A percentile compares a stretch with the other conserved stretches of the same genome.
Conservation (phyloP, 2,797 vertebrate species). For the Dendrocincla tyrannina region DNA sequence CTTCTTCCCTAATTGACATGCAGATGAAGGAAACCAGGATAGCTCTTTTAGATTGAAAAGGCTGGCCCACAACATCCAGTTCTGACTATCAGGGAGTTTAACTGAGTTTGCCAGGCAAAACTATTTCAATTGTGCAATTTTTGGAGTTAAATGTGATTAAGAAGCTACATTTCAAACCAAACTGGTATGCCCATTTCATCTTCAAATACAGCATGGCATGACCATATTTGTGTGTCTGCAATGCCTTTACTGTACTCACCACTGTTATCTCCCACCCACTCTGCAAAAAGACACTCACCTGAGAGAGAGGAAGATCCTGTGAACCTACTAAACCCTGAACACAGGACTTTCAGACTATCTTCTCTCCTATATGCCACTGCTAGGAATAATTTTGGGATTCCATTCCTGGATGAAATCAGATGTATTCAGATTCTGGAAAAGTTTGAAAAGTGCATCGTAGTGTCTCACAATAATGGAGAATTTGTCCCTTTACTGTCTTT, state of each 20-base stretch:
- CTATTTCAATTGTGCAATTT: not conserved
- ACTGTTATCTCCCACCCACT: not conserved
- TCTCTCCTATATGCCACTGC: not conserved
- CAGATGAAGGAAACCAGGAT: not conserved
- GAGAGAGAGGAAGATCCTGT: not conserved
- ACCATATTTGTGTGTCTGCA: not conserved
- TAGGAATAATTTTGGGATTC: not conserved
- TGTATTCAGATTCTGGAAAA: not conserved
- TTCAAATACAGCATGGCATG: not conserved
- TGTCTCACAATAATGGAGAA: not conserved
- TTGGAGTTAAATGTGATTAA: not conserved
- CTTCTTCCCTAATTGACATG: not conserved
- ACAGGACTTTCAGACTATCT: not conserved
- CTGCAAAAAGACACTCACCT: not conserved
- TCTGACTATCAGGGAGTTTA: not conserved
- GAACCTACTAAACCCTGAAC: not conserved
- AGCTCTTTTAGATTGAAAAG: not conserved
- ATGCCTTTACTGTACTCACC: not conserved
- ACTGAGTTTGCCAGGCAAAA: not conserved
- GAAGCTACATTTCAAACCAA: not conserved
- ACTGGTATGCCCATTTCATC: not conserved
- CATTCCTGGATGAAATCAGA: not conserved
- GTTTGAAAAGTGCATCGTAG: not conserved
- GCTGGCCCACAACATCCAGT: not conserved
- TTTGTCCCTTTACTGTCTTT: not conserved